Base-by-base conservation (phyloP, 2,797 vertebrate species). In the Sandelia bainsii region DNA sequence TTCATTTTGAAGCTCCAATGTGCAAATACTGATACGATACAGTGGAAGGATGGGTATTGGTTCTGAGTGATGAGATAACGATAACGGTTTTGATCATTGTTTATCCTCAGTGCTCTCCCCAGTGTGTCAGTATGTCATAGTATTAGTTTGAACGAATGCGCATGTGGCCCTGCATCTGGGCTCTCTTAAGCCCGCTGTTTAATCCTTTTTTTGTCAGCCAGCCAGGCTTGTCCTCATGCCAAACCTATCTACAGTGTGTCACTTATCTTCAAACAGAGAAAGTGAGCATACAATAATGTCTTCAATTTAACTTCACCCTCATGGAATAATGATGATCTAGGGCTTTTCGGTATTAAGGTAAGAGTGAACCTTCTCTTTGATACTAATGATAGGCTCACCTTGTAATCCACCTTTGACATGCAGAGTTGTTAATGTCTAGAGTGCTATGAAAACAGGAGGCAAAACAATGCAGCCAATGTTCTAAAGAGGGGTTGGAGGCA, bases 151-250 rank as follows among this genome's bases (percentile, higher is more conserved):
- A 87, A 72, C 37, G 22, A 81, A 83, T 88, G 77, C 88, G 84
- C 83, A 72, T 85, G 84, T 70, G 65, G 62, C 72, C 69, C 56
- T 85, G 84, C 91, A 94, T 93, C 93, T 93, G 91, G 88, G 92
- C 81, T 68, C 87, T 90, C 81, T 84, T 94, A 93, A 93, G n/a
- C n/a, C n/a, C 93, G 73, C 92, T 49, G 71, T 84, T 89, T 94
- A 93, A 94, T 93, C 93, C 90, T 62, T 71, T 42, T 61, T 71
- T 85, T 85, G 85, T 90, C 85, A 84, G 69, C 69, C 44, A 9
- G 60, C 72, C 77, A 80, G 62, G 64, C 74, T 69, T 82, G 77
- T 82, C 72, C 67, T 83, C 75, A 64, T 83, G 85, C 85, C 89
- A 87, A 39, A 67, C 85, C 60, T 34, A 66, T 84, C 80, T 80